A percentile compares a stretch with the other conserved stretches of the same genome.
These are phyloP conservation scores for Megalops cyprinoides DNA, from an alignment of 2,797 vertebrate species.

Conservation along the genomic window DNA sequence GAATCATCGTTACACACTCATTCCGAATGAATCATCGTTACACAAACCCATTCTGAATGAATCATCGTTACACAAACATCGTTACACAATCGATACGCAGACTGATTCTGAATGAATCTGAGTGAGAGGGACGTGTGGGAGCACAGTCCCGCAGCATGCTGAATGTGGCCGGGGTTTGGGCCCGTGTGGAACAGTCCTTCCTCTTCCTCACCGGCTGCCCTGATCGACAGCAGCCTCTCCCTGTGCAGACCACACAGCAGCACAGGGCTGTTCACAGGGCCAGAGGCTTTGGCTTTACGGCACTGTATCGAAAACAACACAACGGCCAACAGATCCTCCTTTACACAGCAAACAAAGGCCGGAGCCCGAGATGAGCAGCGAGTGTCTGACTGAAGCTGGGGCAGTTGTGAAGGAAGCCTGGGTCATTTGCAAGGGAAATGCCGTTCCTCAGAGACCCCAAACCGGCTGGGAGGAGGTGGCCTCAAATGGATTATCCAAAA, in stretches of 20 bases:
- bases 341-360: neutral
- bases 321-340: neutral
- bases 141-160: neutral
- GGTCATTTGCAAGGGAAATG: slow-evolving; percentile 24
- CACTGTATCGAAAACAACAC: no score
- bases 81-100: no score
- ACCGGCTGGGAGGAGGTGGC: neutral
- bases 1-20: no score
- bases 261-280: no score
- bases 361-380: neutral
- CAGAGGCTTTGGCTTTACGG: no score
- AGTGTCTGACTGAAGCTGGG: neutral
- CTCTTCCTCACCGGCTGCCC: slow-evolving; percentile 54
- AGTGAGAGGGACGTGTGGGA: neutral
- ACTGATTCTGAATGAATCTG: no score
- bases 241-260: no score
- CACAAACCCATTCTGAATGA: no score
- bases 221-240: no score
- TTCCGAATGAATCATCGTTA: no score
- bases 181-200: slow-evolving; percentile 34
- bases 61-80: no score
- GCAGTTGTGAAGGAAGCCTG: neutral
- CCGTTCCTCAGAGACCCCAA: neutral
- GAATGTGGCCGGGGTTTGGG: slow-evolving; percentile 32
- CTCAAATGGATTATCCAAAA: neutral